Percentiles rank a stretch among this genome's conserved stretches.
Conservation (phyloP, 2,888 invertebrate genomes). For the Acrobeloides nanus region DNA sequence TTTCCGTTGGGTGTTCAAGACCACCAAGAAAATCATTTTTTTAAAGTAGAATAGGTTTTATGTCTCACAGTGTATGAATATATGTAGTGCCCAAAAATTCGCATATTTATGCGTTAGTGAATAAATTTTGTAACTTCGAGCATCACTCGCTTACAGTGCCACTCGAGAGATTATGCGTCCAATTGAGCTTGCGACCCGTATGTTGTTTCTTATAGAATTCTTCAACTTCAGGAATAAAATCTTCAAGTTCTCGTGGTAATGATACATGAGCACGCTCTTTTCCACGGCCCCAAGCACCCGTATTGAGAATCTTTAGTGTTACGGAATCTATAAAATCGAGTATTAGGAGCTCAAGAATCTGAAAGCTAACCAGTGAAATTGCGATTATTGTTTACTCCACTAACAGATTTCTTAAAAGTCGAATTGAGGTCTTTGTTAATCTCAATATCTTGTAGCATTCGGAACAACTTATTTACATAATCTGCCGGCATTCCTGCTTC, state of each 20-base stretch:
- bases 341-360: neutral
- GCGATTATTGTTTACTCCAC: slow-evolving; percentile 27
- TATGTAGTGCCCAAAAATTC: no score
- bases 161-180: slow-evolving; percentile 99
- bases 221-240: slow-evolving; percentile 97
- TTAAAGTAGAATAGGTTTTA: no score
- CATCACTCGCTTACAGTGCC: slow-evolving; percentile 73
- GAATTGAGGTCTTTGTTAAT: slow-evolving; percentile 90
- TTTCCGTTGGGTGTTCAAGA: no score
- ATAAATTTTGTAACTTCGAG: no score
- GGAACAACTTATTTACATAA: slow-evolving; percentile 90
- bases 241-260: slow-evolving; percentile 90
- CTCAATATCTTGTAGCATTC: slow-evolving; percentile 91
- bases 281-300: slow-evolving; percentile 89
- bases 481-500: slow-evolving; percentile 99
- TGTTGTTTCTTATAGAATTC: slow-evolving; percentile 96
- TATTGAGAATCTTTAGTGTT: slow-evolving; percentile 95
- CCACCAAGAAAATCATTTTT: neutral
- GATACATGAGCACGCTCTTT: slow-evolving; percentile 90
- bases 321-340: slow-evolving; percentile 61
- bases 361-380: slow-evolving; percentile 3
- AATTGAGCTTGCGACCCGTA: slow-evolving; percentile 90
- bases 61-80: no score
- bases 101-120: no score
- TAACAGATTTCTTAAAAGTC: slow-evolving; percentile 66